Conservation (phyloP, 2,113 vertebrate genomes). For the Oreochromis spilurus region DNA sequence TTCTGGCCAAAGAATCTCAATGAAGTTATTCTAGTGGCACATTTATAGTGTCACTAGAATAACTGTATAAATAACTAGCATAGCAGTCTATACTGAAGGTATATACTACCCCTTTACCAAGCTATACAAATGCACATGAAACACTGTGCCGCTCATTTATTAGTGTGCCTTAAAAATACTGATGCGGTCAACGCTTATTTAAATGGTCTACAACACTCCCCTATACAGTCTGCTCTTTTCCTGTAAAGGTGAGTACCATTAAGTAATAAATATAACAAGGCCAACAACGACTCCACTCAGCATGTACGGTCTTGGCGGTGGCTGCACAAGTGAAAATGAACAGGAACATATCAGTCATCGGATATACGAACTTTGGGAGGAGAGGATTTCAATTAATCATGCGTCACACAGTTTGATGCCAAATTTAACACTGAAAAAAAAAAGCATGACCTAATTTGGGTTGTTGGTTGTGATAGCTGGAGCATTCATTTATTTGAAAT, state of each 20-base stretch:
- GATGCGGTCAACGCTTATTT: neutral
- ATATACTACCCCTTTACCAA: constrained; percentile 30
- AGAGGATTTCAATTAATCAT: neutral
- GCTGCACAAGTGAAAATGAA: neutral
- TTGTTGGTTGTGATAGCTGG: neutral
- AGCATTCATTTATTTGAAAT: neutral
- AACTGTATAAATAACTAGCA: neutral
- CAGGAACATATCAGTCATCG: neutral
- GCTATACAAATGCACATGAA: neutral
- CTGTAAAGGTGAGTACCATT: neutral
- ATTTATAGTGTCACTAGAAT: neutral
- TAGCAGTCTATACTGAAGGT: neutral
- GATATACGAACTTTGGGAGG: neutral
- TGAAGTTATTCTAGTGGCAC: neutral
- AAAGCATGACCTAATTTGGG: neutral
- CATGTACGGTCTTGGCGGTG: neutral
- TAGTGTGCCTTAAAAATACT: neutral
- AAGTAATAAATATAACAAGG: neutral
- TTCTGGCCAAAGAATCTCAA: neutral
- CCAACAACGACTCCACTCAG: neutral
- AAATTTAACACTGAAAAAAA: neutral
- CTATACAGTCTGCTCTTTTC: neutral
- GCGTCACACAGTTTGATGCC: neutral
- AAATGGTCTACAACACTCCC: neutral
- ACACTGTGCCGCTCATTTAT: neutral